Conservation (phyloP, 2,113 vertebrate species). For the Pseudopipra pipra region DNA sequence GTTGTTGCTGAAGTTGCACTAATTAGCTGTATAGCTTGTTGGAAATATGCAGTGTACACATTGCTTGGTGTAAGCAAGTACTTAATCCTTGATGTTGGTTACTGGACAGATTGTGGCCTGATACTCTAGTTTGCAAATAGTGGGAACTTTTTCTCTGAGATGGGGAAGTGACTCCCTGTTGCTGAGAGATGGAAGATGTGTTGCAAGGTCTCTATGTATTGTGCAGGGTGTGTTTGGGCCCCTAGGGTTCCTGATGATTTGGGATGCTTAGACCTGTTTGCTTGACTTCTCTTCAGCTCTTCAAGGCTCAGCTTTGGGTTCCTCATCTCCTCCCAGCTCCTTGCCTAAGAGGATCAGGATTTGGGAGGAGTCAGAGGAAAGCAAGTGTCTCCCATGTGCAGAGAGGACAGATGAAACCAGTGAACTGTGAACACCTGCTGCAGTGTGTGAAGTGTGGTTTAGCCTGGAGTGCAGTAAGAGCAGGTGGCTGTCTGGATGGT, state of each 20-base stretch:
- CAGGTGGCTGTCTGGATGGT: neutral
- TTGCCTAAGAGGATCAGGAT: neutral
- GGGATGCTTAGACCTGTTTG: neutral
- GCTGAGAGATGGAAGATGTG: neutral
- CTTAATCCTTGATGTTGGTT: slow-evolving; percentile 5
- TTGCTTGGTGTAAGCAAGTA: neutral
- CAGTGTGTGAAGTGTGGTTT: neutral
- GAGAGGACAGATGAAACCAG: neutral
- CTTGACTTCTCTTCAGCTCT: neutral
- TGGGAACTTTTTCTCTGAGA: neutral
- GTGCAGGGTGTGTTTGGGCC: neutral
- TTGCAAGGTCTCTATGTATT: slow-evolving; percentile 3
- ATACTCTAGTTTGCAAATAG: neutral
- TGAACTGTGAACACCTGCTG: neutral
- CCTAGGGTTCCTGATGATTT: neutral
- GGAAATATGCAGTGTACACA: neutral
- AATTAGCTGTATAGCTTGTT: slow-evolving; percentile 16
- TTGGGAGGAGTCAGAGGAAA: neutral
- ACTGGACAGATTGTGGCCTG: neutral
- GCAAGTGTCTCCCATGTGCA: neutral
- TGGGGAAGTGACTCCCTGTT: neutral
- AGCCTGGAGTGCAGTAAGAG: neutral
- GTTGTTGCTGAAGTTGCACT: slow-evolving; percentile 42
- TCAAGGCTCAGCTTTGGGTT: neutral
- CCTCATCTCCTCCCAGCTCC: neutral